phyloP scores from a whole-genome alignment of 2,797 vertebrate species.

The Harpagifer antarcticus region DNA sequence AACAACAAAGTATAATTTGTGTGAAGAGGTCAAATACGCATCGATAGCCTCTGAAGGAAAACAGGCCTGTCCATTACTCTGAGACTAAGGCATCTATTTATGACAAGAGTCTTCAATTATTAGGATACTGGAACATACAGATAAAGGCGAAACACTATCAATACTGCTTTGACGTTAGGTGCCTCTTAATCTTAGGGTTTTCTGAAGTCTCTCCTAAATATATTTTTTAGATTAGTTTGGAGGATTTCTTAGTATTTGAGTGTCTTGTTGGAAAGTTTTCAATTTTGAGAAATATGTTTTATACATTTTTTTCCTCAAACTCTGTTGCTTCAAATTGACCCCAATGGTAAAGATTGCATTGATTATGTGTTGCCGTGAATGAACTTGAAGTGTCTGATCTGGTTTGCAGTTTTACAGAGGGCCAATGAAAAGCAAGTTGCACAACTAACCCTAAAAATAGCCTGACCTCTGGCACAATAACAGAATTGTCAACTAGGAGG shows the following conservation, averaged over 20 bases:
- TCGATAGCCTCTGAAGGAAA: too few species aligned
- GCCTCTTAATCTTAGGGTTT: too few species aligned
- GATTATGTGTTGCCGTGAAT: neutral
- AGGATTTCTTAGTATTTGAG: neutral
- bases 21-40: neutral
- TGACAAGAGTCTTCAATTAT: too few species aligned
- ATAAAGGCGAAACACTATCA: too few species aligned
- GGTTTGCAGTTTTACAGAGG: neutral
- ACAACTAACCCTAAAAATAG: slow-evolving; percentile 34
- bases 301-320: neutral
- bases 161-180: too few species aligned
- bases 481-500: slow-evolving; percentile 15
- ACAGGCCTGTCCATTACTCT: too few species aligned
- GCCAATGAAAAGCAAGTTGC: slow-evolving; percentile 18
- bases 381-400: neutral
- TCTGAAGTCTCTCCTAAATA: neutral
- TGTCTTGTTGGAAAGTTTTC: neutral
- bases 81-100: too few species aligned
- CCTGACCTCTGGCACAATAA: slow-evolving; percentile 19
- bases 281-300: neutral
- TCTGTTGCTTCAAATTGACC: neutral
- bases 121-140: too few species aligned
- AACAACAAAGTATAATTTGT: neutral
- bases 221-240: neutral
- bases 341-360: neutral